phyloP scores from a whole-genome alignment of 2,888 invertebrate genomes.

The Stenchaetothrips biformis region DNA sequence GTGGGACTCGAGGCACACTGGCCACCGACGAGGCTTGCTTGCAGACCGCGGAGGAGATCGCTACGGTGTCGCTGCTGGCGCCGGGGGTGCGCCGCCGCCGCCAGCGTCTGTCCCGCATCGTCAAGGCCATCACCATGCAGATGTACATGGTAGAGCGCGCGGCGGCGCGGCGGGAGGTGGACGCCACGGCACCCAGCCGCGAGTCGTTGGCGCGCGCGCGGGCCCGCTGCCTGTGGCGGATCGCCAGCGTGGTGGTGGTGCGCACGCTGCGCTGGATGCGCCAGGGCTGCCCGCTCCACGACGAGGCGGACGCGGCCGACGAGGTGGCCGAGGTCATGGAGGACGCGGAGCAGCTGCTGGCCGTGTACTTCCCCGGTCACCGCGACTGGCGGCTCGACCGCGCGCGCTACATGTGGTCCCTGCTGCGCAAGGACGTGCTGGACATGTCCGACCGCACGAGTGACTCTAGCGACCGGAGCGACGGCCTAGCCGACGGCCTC shows the following conservation, averaged over 20 bases:
- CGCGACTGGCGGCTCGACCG: neutral
- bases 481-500: neutral
- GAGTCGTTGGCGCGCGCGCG: constrained; percentile 1
- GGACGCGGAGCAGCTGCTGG: neutral
- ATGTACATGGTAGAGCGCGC: constrained; percentile 32
- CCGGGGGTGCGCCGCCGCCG: constrained; percentile 51
- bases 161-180: constrained; percentile 39
- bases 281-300: constrained; percentile 32
- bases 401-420: constrained; percentile 7
- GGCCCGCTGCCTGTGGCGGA: constrained; percentile 30
- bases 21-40: neutral
- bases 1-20: neutral
- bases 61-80: constrained; percentile 54
- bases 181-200: constrained; percentile 30
- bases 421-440: neutral
- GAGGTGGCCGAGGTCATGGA: constrained; percentile 39
- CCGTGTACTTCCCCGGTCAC: neutral
- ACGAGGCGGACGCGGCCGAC: constrained; percentile 40
- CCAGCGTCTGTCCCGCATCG: constrained; percentile 50
- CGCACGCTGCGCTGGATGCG: constrained; percentile 35
- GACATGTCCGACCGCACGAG: no score
- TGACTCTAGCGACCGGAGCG: neutral
- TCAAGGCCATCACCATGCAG: constrained; percentile 42
- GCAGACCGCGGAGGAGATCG: constrained; percentile 40
- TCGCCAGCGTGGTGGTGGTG: constrained; percentile 41